These are phyloP conservation scores for Drosophila colorata DNA, from an alignment of 2,888 invertebrate genomes.

Conservation along the genomic window DNA sequence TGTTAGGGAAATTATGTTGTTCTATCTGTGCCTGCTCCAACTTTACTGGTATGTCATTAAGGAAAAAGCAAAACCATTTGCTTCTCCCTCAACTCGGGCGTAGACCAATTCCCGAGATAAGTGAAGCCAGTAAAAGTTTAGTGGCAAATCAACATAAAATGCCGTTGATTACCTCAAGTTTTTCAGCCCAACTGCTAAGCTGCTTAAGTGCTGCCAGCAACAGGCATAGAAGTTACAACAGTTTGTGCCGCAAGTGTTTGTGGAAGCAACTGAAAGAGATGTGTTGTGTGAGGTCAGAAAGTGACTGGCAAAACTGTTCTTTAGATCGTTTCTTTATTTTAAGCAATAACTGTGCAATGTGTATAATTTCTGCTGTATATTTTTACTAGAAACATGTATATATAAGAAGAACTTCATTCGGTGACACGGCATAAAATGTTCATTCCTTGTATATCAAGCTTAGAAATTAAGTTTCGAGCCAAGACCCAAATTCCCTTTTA, in stretches of 20 bases:
- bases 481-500: too few relatives aligned
- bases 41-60: constrained; percentile 47
- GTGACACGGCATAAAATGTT: too few relatives aligned
- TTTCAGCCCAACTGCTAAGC: constrained; percentile 27
- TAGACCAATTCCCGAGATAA: constrained; percentile 59
- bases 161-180: constrained; percentile 66
- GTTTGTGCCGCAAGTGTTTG: constrained; percentile 35
- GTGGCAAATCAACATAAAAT: constrained; percentile 73
- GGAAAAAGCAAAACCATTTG: constrained; percentile 48
- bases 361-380: too few relatives aligned
- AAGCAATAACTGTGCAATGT: too few relatives aligned
- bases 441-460: too few relatives aligned
- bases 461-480: too few relatives aligned
- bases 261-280: constrained; percentile 17
- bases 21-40: constrained; percentile 6
- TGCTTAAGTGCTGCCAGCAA: constrained; percentile 52
- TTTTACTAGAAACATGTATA: too few relatives aligned
- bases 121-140: constrained; percentile 71
- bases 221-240: constrained; percentile 38
- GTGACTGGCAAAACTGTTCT: background rate
- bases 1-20: constrained; percentile 49
- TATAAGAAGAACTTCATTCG: too few relatives aligned
- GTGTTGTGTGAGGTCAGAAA: background rate
- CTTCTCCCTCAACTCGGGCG: constrained; percentile 7
- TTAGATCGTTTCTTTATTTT: background rate